Evolutionary conservation across 2,113 vertebrate genomes (phyloP).

Genomic region (Formicarius rufipectus): DNA sequence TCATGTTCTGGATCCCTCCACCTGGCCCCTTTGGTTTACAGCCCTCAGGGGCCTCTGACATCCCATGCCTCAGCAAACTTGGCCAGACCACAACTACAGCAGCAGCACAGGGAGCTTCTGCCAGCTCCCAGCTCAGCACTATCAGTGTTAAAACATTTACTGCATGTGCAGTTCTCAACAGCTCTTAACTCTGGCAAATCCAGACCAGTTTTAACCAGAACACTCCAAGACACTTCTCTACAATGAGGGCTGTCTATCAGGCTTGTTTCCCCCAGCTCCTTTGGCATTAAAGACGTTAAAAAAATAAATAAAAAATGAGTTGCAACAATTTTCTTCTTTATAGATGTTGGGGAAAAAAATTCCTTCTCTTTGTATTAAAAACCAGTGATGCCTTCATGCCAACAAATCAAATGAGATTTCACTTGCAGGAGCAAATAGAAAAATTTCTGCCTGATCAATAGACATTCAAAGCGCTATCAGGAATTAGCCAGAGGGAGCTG

Average conservation of each 20-base stretch:
- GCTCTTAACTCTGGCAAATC: slow-evolving; percentile 59
- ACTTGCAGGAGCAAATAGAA: slow-evolving; percentile 21
- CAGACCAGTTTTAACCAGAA: slow-evolving; percentile 62
- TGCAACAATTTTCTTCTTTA: slow-evolving; percentile 10
- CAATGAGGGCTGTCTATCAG: slow-evolving; percentile 27
- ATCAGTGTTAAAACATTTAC: slow-evolving; percentile 59
- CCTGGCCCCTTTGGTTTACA: background rate
- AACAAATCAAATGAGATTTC: slow-evolving; percentile 33
- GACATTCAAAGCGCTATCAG: background rate
- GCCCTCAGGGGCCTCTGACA: background rate
- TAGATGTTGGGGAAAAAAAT: background rate
- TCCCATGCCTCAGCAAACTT: slow-evolving; percentile 19
- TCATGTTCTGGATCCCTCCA: background rate
- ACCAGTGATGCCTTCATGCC: background rate
- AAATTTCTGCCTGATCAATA: slow-evolving; percentile 29
- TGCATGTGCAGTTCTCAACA: slow-evolving; percentile 50
- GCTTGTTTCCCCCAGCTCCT: slow-evolving; percentile 29
- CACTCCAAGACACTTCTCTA: slow-evolving; percentile 48
- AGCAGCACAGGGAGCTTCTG: background rate
- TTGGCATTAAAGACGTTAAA: background rate
- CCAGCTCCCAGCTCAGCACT: slow-evolving; percentile 32
- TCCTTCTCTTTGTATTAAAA: background rate
- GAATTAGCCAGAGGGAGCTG: background rate
- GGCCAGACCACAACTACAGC: background rate
- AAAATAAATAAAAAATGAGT: background rate